phyloP scores from a whole-genome alignment of 2,888 invertebrate genomes.

The Tenthredo livida region DNA sequence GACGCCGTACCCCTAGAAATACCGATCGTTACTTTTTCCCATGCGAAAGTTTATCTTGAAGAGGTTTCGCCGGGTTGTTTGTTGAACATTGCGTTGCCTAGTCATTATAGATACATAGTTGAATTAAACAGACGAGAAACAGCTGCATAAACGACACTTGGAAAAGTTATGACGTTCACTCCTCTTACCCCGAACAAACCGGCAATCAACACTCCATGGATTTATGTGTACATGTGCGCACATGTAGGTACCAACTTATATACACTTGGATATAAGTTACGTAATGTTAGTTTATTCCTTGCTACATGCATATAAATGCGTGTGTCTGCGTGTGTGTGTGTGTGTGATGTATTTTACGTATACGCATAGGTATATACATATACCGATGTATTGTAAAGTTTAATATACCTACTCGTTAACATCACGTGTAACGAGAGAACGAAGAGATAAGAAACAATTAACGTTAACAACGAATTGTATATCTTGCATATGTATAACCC shows the following conservation, averaged over 20 bases:
- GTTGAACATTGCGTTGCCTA: neutral
- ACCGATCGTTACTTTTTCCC: neutral
- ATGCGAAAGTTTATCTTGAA: neutral
- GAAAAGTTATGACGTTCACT: neutral
- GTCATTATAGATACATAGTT: neutral
- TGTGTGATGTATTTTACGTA: no score
- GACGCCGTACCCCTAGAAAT: no score
- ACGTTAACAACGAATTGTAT: slow-evolving; percentile 21
- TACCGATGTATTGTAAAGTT: neutral
- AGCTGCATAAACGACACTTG: slow-evolving; percentile 34
- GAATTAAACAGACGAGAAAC: slow-evolving; percentile 41
- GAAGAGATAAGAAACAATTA: slow-evolving; percentile 16
- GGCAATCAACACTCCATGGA: slow-evolving; percentile 12
- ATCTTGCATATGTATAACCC: neutral
- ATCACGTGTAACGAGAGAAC: slow-evolving; percentile 17
- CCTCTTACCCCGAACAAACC: neutral
- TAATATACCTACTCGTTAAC: neutral
- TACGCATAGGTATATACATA: no score
- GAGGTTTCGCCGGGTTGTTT: neutral
- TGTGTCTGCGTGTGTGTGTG: neutral
- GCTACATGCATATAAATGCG: neutral
- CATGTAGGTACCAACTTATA: neutral
- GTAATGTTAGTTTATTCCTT: neutral
- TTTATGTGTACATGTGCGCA: neutral
- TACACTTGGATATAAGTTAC: slow-evolving; percentile 1